phyloP scores from a whole-genome alignment of 1,140 invertebrate genomes.

The Drosophila leontia region DNA sequence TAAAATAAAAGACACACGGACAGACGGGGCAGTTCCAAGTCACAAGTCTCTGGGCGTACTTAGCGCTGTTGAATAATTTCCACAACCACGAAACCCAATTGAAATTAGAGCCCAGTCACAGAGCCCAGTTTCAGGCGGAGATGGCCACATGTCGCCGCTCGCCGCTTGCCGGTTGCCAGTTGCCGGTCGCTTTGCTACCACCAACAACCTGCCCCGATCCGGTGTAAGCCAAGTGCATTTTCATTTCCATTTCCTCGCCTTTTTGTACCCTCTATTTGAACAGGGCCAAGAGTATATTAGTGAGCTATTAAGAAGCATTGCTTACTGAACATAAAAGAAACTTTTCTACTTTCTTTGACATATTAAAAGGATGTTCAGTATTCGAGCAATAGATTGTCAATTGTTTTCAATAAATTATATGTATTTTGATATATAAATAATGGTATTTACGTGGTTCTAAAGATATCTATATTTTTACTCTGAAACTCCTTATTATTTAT shows the following conservation, averaged over 20 bases:
- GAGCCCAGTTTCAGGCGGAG: constrained; percentile 39
- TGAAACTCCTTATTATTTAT: too few species aligned
- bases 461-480: too few species aligned
- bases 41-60: constrained; percentile 59
- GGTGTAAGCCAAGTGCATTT: constrained; percentile 77
- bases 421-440: too few species aligned
- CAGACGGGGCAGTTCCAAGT: constrained; percentile 23
- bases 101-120: constrained; percentile 77
- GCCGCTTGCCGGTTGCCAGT: constrained; percentile 36
- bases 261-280: background rate
- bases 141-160: constrained; percentile 70
- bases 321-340: too few species aligned
- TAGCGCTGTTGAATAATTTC: constrained; percentile 82
- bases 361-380: background rate
- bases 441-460: too few species aligned
- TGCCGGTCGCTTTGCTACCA: constrained; percentile 13
- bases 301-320: too few species aligned
- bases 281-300: background rate
- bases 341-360: background rate
- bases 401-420: background rate
- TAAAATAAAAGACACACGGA: constrained; percentile 36
- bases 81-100: constrained; percentile 81
- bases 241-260: constrained; percentile 64
- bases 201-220: constrained; percentile 17
- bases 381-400: too few species aligned